A percentile compares a stretch with the other conserved stretches of the same genome.
Conservation (phyloP, 2,888 invertebrate species). For the Aromia moschata region DNA sequence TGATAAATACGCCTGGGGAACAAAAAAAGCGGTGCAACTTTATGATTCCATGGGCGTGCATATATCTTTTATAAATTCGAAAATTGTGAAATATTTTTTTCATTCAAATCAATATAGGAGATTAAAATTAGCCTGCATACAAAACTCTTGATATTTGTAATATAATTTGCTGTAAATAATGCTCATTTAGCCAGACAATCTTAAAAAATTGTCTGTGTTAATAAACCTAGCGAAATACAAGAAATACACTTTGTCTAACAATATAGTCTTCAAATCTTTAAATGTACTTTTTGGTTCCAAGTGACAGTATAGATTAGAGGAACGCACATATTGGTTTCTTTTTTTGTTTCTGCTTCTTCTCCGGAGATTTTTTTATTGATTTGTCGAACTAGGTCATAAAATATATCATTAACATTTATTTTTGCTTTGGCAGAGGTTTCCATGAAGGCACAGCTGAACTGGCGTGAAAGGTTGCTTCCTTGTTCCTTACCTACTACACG, state of each 20-base stretch:
- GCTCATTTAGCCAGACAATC: too few relatives aligned
- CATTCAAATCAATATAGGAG: too few relatives aligned
- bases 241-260: conserved; percentile 39
- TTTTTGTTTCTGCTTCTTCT: conserved; percentile 87
- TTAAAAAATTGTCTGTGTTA: too few relatives aligned
- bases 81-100: too few relatives aligned
- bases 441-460: conserved; percentile 99
- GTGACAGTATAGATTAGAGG: conserved; percentile 70
- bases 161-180: too few relatives aligned
- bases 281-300: conserved; percentile 59
- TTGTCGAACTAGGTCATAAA: conserved; percentile 99
- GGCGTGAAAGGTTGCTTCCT: conserved; percentile 93
- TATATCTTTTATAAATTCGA: too few relatives aligned
- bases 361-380: conserved; percentile 99
- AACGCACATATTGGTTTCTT: conserved; percentile 82
- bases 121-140: too few relatives aligned
- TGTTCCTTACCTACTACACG: conserved; percentile 99
- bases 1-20: too few relatives aligned
- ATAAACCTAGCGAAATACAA: too few relatives aligned
- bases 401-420: conserved; percentile 99
- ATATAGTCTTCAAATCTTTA: conserved; percentile 55
- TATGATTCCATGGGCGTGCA: too few relatives aligned
- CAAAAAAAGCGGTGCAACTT: too few relatives aligned
- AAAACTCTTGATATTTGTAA: too few relatives aligned
- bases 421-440: conserved; percentile 99